Evolutionary conservation across 2,113 vertebrate genomes (phyloP).

Genomic region (Sinocyclocheilus anshuiensis): DNA sequence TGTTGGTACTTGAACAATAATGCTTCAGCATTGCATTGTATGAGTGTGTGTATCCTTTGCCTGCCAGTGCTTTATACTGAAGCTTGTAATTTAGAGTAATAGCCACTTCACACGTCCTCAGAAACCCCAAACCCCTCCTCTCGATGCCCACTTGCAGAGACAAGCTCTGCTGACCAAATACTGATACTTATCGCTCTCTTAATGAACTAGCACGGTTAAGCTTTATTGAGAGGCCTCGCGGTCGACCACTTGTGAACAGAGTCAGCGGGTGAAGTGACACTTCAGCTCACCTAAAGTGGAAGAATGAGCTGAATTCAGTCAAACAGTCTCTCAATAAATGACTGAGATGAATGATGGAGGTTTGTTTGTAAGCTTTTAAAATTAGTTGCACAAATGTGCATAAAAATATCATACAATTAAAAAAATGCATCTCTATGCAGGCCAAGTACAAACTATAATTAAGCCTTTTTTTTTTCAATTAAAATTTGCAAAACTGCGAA

Average conservation of each 20-base stretch:
- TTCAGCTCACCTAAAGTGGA: constrained; percentile 38
- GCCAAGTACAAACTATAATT: no score
- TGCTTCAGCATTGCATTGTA: constrained; percentile 36
- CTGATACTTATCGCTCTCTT: constrained; percentile 10
- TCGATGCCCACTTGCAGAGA: constrained; percentile 23
- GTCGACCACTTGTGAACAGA: not conserved
- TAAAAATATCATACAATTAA: no score
- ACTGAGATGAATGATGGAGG: no score
- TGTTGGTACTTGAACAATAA: constrained; percentile 61
- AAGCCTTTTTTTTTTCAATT: no score
- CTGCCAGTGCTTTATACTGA: constrained; percentile 43
- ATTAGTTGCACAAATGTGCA: no score
- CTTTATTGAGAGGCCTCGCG: constrained; percentile 28
- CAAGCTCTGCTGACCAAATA: constrained; percentile 45
- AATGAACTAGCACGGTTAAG: constrained; percentile 43
- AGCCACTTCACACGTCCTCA: constrained; percentile 49
- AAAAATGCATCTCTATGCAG: no score
- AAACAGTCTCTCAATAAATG: not conserved
- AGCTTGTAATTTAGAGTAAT: constrained; percentile 60
- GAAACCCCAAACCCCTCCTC: not conserved
- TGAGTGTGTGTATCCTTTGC: constrained; percentile 25
- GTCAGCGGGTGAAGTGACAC: constrained; percentile 39
- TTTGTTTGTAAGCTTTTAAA: no score
- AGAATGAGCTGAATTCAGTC: not conserved
- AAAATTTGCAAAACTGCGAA: not conserved